phyloP scores from a whole-genome alignment of 2,113 vertebrate genomes.

The Agapornis roseicollis region DNA sequence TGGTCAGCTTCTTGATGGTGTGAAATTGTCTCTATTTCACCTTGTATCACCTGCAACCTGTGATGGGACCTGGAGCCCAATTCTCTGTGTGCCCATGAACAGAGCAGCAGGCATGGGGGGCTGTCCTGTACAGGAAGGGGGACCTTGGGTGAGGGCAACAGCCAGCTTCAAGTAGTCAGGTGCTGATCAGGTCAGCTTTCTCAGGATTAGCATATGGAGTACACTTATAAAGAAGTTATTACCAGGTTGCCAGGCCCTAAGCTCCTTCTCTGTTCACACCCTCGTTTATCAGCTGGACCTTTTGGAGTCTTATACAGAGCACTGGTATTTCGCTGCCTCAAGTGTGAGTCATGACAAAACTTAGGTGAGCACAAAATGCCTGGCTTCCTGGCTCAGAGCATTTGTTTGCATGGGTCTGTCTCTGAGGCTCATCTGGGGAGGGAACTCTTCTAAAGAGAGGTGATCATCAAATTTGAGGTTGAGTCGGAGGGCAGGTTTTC shows the following conservation, averaged over 20 bases:
- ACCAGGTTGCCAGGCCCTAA: neutral
- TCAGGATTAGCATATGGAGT: neutral
- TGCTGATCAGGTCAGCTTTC: neutral
- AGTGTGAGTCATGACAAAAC: neutral
- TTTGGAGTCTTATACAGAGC: neutral
- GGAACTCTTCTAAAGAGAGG: neutral
- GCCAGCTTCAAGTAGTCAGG: neutral
- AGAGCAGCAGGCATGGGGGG: neutral
- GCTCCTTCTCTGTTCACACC: neutral
- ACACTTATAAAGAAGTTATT: neutral
- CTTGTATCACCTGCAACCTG: neutral
- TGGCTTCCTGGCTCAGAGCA: neutral
- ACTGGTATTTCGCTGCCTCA: neutral
- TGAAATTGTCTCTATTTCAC: neutral
- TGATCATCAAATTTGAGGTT: neutral
- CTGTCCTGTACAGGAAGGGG: neutral
- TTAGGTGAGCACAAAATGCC: neutral
- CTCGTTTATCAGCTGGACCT: neutral
- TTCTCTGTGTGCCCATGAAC: rapidly evolving
- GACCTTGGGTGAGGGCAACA: neutral
- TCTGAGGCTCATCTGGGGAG: neutral
- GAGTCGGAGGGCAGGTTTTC: neutral
- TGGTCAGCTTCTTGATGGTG: neutral
- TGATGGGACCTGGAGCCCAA: neutral
- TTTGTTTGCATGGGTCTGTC: neutral